phyloP scores from a whole-genome alignment of 2,888 invertebrate species.

The Drosophila meridiana region DNA sequence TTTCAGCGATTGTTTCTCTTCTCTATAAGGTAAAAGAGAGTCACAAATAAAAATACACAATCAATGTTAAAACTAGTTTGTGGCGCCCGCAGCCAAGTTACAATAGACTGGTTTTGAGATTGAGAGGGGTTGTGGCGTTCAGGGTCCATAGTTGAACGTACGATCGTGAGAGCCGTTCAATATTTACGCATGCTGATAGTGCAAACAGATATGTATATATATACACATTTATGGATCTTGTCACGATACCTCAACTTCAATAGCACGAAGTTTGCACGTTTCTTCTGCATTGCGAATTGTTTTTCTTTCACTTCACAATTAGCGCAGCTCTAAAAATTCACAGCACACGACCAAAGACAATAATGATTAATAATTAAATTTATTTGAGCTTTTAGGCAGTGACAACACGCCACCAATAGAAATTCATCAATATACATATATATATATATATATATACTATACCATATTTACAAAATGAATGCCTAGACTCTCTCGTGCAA shows the following conservation, averaged over 20 bases:
- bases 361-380: slow-evolving; percentile 31
- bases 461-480: background rate
- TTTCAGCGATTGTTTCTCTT: background rate
- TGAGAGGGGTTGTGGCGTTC: slow-evolving; percentile 19
- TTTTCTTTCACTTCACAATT: slow-evolving; percentile 13
- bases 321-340: slow-evolving; percentile 10
- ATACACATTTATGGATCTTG: slow-evolving; percentile 28
- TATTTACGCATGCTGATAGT: slow-evolving; percentile 35
- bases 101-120: slow-evolving; percentile 59
- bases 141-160: slow-evolving; percentile 62
- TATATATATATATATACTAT: background rate
- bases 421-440: background rate
- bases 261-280: slow-evolving; percentile 10
- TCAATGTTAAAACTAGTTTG: slow-evolving; percentile 54
- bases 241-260: slow-evolving; percentile 34
- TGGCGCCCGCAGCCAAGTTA: slow-evolving; percentile 48
- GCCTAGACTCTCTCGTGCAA: background rate
- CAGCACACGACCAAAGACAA: slow-evolving; percentile 2
- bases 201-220: slow-evolving; percentile 17
- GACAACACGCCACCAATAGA: background rate
- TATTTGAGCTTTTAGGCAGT: background rate
- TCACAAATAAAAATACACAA: slow-evolving; percentile 8
- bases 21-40: background rate
- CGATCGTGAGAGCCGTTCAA: slow-evolving; percentile 31
- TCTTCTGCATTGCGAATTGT: background rate